Percentiles rank a stretch among this genome's conserved stretches.
phyloP scores from a whole-genome alignment of 1,140 invertebrate species.

The Coelopa frigida region DNA sequence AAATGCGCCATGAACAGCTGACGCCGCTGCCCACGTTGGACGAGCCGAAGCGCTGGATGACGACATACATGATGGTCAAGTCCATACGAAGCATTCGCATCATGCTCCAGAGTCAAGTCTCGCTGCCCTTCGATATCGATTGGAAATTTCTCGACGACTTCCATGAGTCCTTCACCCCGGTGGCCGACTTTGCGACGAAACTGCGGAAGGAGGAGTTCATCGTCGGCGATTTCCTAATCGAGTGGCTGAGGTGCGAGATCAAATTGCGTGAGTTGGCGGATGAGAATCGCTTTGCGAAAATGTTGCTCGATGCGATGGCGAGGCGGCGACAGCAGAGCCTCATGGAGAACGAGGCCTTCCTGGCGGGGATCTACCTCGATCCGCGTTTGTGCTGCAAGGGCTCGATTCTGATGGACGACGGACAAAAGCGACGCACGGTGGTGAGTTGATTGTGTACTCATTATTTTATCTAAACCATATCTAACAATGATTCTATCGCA shows the following conservation, averaged over 20 bases:
- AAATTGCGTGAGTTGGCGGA: background rate
- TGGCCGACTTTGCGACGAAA: background rate
- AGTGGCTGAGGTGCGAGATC: slow-evolving; percentile 6
- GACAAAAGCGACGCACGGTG: background rate
- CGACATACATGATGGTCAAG: slow-evolving; percentile 2
- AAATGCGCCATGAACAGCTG: background rate
- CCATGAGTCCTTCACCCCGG: background rate
- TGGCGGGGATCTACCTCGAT: slow-evolving; percentile 9
- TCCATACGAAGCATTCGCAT: background rate
- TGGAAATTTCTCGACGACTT: slow-evolving; percentile 1
- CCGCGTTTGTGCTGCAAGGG: slow-evolving; percentile 3
- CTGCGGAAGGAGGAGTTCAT: slow-evolving; percentile 1
- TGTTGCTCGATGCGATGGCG: slow-evolving; percentile 1
- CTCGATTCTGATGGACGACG: slow-evolving; percentile 3
- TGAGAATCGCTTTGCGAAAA: background rate
- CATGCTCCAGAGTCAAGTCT: background rate
- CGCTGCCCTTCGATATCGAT: background rate
- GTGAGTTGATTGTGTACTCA: background rate
- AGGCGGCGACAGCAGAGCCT: background rate
- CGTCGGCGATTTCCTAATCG: slow-evolving; percentile 8
- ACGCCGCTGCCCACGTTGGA: background rate
- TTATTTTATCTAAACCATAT: background rate
- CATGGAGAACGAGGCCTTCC: slow-evolving; percentile 7
- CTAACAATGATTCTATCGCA: background rate
- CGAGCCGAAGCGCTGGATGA: background rate